Evolutionary conservation across 2,888 invertebrate genomes (phyloP).

Genomic region (Ypsolopha scabrella): DNA sequence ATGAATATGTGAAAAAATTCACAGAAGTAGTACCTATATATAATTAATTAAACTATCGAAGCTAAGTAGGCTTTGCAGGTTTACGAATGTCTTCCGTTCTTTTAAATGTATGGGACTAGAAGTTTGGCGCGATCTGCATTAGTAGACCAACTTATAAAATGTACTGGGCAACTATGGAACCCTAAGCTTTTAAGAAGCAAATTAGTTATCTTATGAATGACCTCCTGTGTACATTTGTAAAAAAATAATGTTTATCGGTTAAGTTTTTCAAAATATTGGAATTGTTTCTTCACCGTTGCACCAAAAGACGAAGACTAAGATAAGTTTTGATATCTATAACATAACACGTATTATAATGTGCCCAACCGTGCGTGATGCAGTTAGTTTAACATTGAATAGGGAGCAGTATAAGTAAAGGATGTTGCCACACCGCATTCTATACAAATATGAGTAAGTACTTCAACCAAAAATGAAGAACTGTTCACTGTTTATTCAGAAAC

Average conservation of each 20-base stretch:
- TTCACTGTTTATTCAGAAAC: neutral
- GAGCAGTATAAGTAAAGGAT: conserved; percentile 13
- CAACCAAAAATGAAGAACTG: conserved; percentile 16
- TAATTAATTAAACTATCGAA: too few species aligned
- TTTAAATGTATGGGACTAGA: too few species aligned
- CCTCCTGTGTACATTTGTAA: neutral
- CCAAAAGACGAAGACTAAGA: neutral
- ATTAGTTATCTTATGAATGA: neutral
- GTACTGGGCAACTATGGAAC: too few species aligned
- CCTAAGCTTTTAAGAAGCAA: too few species aligned
- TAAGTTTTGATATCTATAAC: neutral
- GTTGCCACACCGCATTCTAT: conserved; percentile 17
- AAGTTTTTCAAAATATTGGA: too few species aligned
- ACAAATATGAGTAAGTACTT: conserved; percentile 19
- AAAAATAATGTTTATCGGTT: neutral
- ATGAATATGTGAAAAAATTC: too few species aligned
- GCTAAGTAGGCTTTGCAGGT: too few species aligned
- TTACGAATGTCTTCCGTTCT: too few species aligned
- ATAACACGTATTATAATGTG: conserved; percentile 3
- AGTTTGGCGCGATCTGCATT: too few species aligned
- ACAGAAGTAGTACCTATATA: too few species aligned
- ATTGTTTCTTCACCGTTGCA: neutral
- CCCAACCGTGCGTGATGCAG: conserved; percentile 15
- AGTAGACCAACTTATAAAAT: too few species aligned
- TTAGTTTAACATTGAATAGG: conserved; percentile 31